These are phyloP conservation scores for Muscidifurax raptorellus DNA, from an alignment of 1,140 invertebrate species.

Conservation along the genomic window DNA sequence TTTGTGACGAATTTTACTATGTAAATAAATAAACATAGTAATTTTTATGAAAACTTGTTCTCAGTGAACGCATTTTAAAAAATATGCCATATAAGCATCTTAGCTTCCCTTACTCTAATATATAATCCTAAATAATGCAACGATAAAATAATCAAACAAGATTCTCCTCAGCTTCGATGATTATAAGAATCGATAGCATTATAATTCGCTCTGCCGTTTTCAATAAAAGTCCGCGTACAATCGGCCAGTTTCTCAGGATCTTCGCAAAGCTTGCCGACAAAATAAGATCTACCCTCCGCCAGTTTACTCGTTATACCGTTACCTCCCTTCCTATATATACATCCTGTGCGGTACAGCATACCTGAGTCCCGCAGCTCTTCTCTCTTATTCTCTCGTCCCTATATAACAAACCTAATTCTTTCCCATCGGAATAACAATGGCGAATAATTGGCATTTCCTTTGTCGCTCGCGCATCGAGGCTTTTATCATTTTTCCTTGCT, in stretches of 20 bases:
- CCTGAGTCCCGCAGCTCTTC: too few relatives aligned
- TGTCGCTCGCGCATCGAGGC: neutral
- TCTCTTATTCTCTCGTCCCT: neutral
- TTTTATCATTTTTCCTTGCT: conserved; percentile 28
- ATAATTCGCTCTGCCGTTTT: neutral
- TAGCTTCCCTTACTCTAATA: too few relatives aligned
- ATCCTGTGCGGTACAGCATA: too few relatives aligned
- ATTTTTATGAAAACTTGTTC: too few relatives aligned
- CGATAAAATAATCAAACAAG: neutral
- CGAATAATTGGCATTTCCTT: conserved; percentile 46
- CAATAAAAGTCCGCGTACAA: neutral
- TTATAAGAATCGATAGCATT: neutral
- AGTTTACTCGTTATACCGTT: neutral
- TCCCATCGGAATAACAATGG: conserved; percentile 42
- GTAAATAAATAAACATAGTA: too few relatives aligned
- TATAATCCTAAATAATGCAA: neutral
- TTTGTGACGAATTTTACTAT: too few relatives aligned
- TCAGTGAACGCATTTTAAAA: too few relatives aligned
- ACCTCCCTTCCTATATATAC: neutral
- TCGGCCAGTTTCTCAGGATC: neutral
- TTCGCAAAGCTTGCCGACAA: neutral
- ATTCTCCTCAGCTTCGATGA: neutral
- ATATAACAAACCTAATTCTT: conserved; percentile 42
- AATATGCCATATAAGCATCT: too few relatives aligned
- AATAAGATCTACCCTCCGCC: neutral